phyloP scores from a whole-genome alignment of 92 coral and sea anemone genomes.

The Muricea muricata region DNA sequence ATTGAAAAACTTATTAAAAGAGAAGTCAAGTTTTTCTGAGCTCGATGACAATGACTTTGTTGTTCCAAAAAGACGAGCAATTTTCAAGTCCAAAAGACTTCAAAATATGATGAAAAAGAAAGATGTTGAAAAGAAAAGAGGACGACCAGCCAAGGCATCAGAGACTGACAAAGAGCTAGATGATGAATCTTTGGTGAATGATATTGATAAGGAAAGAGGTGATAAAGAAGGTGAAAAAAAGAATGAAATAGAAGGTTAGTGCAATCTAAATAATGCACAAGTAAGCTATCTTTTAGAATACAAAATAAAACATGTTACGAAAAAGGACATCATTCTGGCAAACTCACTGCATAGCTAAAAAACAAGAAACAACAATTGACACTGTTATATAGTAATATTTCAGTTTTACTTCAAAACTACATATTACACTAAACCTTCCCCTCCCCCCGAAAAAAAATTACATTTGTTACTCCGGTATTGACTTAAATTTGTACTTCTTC shows the following conservation, averaged over 20 bases:
- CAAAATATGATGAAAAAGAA: constrained; percentile 55
- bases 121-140: background rate
- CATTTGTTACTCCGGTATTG: too few relatives aligned
- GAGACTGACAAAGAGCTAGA: background rate
- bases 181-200: constrained; percentile 22
- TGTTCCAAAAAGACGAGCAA: constrained; percentile 14
- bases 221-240: constrained; percentile 2
- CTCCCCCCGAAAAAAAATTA: too few relatives aligned
- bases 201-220: constrained; percentile 27
- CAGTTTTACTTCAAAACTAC: too few relatives aligned
- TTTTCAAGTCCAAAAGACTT: constrained; percentile 82
- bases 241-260: constrained; percentile 2
- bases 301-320: too few relatives aligned
- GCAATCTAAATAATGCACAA: background rate
- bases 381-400: too few relatives aligned
- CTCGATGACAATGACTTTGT: background rate
- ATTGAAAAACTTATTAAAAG: constrained; percentile 21
- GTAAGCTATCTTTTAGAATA: too few relatives aligned
- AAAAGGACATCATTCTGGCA: too few relatives aligned
- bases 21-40: background rate
- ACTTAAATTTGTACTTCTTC: too few relatives aligned
- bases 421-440: too few relatives aligned
- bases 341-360: too few relatives aligned
- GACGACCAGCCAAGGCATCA: background rate
- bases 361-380: too few relatives aligned